Conservation (phyloP, 1,140 invertebrate species). For the Cotesia glomerata region DNA sequence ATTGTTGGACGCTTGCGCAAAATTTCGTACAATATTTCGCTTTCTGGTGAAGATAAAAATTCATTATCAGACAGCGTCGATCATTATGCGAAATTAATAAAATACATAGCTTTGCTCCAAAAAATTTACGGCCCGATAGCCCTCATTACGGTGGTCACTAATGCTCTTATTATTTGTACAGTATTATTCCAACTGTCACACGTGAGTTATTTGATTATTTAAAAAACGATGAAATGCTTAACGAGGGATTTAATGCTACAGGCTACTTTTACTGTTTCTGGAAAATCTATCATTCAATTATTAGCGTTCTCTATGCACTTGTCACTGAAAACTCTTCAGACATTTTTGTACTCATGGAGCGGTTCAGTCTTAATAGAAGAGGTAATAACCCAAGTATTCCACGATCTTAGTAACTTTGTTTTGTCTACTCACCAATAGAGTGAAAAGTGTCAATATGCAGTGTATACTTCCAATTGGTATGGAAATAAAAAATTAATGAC, state of each 20-base stretch:
- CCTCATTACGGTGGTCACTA: conserved; percentile 1
- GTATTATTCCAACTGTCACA: conserved; percentile 40
- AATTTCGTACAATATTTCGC: not conserved
- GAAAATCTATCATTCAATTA: not conserved
- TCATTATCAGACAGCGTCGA: not conserved
- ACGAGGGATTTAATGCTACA: not conserved
- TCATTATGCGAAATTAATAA: not conserved
- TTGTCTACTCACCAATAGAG: not conserved
- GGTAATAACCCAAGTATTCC: conserved; percentile 10
- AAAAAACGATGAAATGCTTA: too few species aligned
- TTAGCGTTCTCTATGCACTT: conserved; percentile 5
- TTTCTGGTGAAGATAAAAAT: not conserved
- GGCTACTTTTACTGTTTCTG: not conserved
- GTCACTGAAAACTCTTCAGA: conserved; percentile 29
- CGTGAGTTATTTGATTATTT: conserved; percentile 28
- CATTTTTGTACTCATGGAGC: conserved; percentile 30
- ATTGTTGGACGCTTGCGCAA: not conserved
- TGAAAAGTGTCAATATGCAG: not conserved
- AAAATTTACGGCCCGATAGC: conserved; percentile 28
- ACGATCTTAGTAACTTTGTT: not conserved
- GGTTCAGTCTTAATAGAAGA: conserved; percentile 24
- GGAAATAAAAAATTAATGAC: not conserved
- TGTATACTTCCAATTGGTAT: not conserved
- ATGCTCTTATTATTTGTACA: conserved; percentile 22
- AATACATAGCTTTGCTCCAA: conserved; percentile 19